Base-by-base conservation (phyloP, 2,888 invertebrate species). In the Pachymerium ferrugineum region DNA sequence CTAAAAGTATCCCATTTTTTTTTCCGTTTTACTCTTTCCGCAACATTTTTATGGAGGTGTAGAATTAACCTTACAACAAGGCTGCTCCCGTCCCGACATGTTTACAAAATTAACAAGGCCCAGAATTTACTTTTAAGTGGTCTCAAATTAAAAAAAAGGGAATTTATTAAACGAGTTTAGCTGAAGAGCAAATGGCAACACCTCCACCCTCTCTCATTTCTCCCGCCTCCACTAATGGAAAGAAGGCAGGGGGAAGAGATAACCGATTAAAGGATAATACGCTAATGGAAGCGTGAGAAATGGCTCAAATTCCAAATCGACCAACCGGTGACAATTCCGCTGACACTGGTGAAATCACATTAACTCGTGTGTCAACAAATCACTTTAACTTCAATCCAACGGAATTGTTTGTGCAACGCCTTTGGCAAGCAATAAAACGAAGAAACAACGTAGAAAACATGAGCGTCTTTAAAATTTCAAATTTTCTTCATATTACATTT, bases 251-350 rank as follows among this genome's bases (percentile, higher is more conserved):
- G 47, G 47, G 47, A 47, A 47, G 16, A 47, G 47, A 47, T 47
- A 47, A 47, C 14, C 47, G 47, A 47, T 47, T 47, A 47, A 14
- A 47, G 47, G 47, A 47, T 47, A 47, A 47, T 47, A 47, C 22
- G 47, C 47, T 47, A 47, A 47, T 47, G 47, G 47, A 42, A 47
- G 47, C 47, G 47, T 47, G 47, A 16, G 47, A 47, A 47, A 47
- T 47, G 47, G 47, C 47, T 47, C 47, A 16, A 22, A 19, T 47
- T 47, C 22, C 19, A 47, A 16, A 47, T 47, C 47, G 1, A 47
- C 16, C 19, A 1, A 47, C 10, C 22, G 47, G n/a, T 47, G 47
- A 47, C 38, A 38, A 3, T 38, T 6, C 47, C 16, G 22, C 6
- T 16, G 47, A 42, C 42, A 42, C 3, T 38, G 38, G n/a, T n/a